These are phyloP conservation scores for Brachionus rubens DNA, from an alignment of 1,140 invertebrate species.

Conservation along the genomic window DNA sequence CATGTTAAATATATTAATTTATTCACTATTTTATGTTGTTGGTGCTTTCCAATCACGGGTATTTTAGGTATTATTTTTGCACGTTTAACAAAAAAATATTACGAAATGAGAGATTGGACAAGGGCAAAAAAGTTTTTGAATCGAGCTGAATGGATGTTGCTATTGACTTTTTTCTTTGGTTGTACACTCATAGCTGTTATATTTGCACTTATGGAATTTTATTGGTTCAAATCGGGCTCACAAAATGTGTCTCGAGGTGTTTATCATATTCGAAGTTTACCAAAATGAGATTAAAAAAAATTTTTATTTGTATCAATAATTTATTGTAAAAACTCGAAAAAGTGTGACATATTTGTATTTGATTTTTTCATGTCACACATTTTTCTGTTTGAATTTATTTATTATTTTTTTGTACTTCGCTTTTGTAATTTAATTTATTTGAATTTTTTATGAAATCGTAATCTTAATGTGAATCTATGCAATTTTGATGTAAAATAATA, in stretches of 20 bases:
- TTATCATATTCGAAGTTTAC: background rate
- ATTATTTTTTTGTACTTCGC: too few relatives aligned
- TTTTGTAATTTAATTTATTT: too few relatives aligned
- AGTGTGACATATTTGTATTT: too few relatives aligned
- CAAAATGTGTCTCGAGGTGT: background rate
- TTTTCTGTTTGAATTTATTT: too few relatives aligned
- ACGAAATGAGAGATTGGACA: background rate
- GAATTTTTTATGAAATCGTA: too few relatives aligned
- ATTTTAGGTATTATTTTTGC: slow-evolving; percentile 34
- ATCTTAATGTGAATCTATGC: too few relatives aligned
- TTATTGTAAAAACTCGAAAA: too few relatives aligned
- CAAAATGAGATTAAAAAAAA: background rate
- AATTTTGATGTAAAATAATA: too few relatives aligned
- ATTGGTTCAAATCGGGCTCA: background rate
- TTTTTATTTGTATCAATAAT: background rate
- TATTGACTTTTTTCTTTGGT: slow-evolving; percentile 42
- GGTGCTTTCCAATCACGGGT: slow-evolving; percentile 41
- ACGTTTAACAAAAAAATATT: slow-evolving; percentile 10
- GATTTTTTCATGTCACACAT: too few relatives aligned
- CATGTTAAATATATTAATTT: slow-evolving; percentile 45
- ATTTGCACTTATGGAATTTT: slow-evolving; percentile 26
- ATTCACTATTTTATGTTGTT: slow-evolving; percentile 33
- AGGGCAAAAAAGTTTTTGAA: slow-evolving; percentile 14
- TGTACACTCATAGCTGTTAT: slow-evolving; percentile 38
- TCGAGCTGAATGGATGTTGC: slow-evolving; percentile 38